Percentiles rank a stretch among this genome's conserved stretches.
phyloP scores from a whole-genome alignment of 2,113 vertebrate species.

The Tupaia chinensis region DNA sequence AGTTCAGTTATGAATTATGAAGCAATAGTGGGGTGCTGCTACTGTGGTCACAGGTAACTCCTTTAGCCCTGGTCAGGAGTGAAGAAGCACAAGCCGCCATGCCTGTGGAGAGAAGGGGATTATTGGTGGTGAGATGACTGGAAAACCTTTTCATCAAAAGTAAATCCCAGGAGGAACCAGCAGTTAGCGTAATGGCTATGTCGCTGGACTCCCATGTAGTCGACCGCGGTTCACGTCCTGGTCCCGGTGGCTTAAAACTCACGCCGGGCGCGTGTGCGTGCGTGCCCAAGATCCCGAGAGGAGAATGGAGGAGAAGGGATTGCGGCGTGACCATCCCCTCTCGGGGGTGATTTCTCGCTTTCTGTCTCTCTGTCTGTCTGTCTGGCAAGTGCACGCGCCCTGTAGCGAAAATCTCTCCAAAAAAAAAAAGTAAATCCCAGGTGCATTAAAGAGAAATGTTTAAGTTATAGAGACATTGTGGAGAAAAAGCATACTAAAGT shows the following conservation, averaged over 20 bases:
- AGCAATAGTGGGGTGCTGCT: neutral
- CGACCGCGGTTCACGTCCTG: too few species aligned
- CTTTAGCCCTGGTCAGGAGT: neutral
- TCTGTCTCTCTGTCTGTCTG: too few species aligned
- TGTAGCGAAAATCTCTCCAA: too few species aligned
- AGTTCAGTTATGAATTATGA: neutral
- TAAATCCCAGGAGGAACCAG: neutral
- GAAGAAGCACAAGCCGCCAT: fast-evolving
- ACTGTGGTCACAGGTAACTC: fast-evolving
- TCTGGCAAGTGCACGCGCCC: too few species aligned
- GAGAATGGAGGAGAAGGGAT: too few species aligned
- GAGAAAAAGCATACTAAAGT: slow-evolving; percentile 10
- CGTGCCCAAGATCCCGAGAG: too few species aligned
- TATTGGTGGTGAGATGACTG: neutral
- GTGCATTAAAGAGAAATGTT: neutral
- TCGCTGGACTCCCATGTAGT: too few species aligned
- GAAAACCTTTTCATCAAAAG: neutral
- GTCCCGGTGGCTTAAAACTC: too few species aligned
- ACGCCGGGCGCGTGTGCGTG: too few species aligned
- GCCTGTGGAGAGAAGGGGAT: neutral
- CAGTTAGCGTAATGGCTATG: too few species aligned
- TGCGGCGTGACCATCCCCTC: too few species aligned
- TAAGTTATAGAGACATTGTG: neutral
- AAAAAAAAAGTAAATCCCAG: neutral
- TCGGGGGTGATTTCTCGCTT: too few species aligned